Conservation (phyloP, 2,113 vertebrate species). For the Benitochromis conjunctus region DNA sequence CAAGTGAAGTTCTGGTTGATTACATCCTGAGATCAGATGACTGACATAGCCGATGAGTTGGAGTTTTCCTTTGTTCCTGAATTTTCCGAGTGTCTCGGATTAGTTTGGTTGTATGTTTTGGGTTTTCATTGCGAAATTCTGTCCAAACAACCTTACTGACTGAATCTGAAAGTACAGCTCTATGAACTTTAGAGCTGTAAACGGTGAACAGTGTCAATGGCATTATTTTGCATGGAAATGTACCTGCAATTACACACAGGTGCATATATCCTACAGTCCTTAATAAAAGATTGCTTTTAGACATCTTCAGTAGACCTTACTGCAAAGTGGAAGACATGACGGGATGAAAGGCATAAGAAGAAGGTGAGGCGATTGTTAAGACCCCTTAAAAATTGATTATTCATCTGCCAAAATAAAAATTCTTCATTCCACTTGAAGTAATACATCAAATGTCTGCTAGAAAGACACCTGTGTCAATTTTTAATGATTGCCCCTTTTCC, state of each 20-base stretch:
- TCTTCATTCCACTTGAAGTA: conserved; percentile 54
- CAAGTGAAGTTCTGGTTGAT: neutral
- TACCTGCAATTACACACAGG: neutral
- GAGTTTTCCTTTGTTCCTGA: neutral
- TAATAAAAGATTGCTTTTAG: neutral
- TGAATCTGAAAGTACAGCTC: neutral
- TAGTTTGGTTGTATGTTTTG: neutral
- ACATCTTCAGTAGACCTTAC: neutral
- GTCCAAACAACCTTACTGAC: neutral
- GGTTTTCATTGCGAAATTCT: neutral
- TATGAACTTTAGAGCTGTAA: neutral
- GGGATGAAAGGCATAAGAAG: neutral
- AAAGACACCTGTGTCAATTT: conserved; percentile 47
- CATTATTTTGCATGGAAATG: neutral
- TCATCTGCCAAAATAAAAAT: conserved; percentile 17
- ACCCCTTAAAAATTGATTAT: conserved; percentile 40
- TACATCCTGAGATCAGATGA: neutral
- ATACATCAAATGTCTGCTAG: conserved; percentile 43
- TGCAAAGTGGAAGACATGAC: neutral
- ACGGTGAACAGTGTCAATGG: neutral
- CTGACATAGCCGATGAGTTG: neutral
- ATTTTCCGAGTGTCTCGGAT: neutral
- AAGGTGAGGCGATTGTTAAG: conserved; percentile 1
- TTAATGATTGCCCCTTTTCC: conserved; percentile 27
- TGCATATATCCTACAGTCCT: neutral